A percentile compares a stretch with the other conserved stretches of the same genome.
Conservation (phyloP, 2,888 invertebrate species). For the Rhopalosiphum nymphaeae region DNA sequence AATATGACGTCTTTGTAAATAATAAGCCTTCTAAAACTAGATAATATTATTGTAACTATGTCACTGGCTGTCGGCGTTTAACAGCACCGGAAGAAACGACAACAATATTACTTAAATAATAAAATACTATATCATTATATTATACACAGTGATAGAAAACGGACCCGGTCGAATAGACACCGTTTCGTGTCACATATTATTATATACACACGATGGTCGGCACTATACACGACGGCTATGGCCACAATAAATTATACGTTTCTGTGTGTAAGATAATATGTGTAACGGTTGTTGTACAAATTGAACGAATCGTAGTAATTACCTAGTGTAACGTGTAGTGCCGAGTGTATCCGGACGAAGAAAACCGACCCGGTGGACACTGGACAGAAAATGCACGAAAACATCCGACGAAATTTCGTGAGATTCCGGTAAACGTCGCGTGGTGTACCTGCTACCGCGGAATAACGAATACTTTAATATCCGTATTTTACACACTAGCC, state of each 20-base stretch:
- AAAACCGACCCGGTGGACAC: not conserved
- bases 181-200: not conserved
- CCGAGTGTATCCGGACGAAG: not conserved
- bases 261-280: not conserved
- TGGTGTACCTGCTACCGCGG: not conserved
- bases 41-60: not conserved
- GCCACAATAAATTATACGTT: not conserved
- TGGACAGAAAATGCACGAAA: not conserved
- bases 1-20: not conserved
- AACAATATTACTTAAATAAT: slow-evolving; percentile 4
- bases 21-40: not conserved
- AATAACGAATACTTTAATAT: not conserved
- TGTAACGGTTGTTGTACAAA: not conserved
- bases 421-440: not conserved
- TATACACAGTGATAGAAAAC: not conserved
- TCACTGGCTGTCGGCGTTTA: not conserved
- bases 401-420: not conserved
- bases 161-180: not conserved
- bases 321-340: not conserved
- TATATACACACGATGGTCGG: not conserved
- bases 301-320: not conserved
- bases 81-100: not conserved
- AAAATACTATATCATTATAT: not conserved
- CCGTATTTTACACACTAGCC: not conserved
- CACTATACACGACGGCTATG: not conserved